Evolutionary conservation across 2,113 vertebrate genomes (phyloP).

Genomic region (Alligator sinensis): DNA sequence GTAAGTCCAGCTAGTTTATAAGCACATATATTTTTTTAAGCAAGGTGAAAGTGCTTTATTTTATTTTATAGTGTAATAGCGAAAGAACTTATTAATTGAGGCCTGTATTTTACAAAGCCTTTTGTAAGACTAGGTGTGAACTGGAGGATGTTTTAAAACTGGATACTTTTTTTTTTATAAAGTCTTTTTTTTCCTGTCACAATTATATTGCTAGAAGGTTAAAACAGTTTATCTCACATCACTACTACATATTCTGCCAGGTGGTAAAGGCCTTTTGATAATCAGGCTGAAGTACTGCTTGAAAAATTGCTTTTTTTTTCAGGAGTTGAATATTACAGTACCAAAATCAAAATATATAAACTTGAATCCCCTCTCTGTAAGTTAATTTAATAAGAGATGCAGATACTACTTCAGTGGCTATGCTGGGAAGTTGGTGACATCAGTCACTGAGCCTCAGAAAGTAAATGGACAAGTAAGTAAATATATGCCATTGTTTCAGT

Average conservation of each 20-base stretch:
- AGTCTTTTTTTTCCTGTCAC: background rate
- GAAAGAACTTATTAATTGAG: background rate
- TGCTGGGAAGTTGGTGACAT: background rate
- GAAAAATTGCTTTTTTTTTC: background rate
- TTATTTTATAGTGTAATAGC: background rate
- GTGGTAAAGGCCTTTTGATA: background rate
- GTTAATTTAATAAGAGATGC: background rate
- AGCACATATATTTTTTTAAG: too few relatives aligned
- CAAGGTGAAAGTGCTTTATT: background rate
- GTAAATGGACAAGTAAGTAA: background rate
- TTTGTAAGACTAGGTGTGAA: background rate
- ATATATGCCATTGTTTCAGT: conserved; percentile 42
- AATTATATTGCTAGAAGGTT: background rate
- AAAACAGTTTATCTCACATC: background rate
- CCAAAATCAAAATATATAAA: background rate
- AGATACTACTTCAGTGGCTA: background rate
- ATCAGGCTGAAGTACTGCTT: background rate
- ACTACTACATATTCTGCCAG: background rate
- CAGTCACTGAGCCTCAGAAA: background rate
- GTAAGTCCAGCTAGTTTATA: background rate
- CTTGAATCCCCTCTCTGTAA: background rate
- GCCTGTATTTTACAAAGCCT: background rate
- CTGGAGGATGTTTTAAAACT: background rate
- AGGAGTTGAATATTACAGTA: accelerated
- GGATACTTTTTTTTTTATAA: background rate